A percentile compares a stretch with the other conserved stretches of the same genome.
Evolutionary conservation across 2,888 invertebrate genomes (phyloP).

Genomic region (Acleris holmiana): DNA sequence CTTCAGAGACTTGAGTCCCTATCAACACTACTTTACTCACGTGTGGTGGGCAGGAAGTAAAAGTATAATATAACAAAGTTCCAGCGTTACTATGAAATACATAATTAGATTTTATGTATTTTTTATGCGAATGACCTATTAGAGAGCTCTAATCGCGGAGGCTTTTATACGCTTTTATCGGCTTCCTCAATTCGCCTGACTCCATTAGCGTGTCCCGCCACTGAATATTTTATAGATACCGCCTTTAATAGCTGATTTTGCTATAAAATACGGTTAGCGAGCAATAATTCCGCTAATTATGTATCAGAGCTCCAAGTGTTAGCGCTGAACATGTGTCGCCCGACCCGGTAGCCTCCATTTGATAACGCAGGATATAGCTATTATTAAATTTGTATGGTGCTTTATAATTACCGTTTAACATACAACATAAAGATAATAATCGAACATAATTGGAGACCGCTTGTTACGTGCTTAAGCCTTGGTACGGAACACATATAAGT

Average conservation of each 20-base stretch:
- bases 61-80: too few relatives aligned
- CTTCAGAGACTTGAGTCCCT: too few relatives aligned
- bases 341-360: constrained; percentile 28
- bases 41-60: too few relatives aligned
- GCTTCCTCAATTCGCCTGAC: constrained; percentile 39
- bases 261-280: constrained; percentile 31
- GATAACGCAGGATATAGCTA: constrained; percentile 13
- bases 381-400: background rate
- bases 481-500: too few relatives aligned
- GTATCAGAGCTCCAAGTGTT: constrained; percentile 24
- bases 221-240: constrained; percentile 35
- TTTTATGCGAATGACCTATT: constrained; percentile 34
- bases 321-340: constrained; percentile 24
- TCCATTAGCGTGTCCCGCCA: constrained; percentile 38
- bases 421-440: too few relatives aligned
- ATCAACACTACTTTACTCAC: too few relatives aligned
- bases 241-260: constrained; percentile 24
- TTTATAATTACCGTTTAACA: background rate
- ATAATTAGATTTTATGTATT: background rate
- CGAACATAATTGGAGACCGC: too few relatives aligned
- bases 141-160: constrained; percentile 38
- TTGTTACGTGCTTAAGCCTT: too few relatives aligned
- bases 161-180: constrained; percentile 42
- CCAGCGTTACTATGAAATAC: too few relatives aligned
- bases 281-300: constrained; percentile 34